phyloP scores from a whole-genome alignment of 2,797 vertebrate genomes.

The Ctenochaetus hawaiiensis region DNA sequence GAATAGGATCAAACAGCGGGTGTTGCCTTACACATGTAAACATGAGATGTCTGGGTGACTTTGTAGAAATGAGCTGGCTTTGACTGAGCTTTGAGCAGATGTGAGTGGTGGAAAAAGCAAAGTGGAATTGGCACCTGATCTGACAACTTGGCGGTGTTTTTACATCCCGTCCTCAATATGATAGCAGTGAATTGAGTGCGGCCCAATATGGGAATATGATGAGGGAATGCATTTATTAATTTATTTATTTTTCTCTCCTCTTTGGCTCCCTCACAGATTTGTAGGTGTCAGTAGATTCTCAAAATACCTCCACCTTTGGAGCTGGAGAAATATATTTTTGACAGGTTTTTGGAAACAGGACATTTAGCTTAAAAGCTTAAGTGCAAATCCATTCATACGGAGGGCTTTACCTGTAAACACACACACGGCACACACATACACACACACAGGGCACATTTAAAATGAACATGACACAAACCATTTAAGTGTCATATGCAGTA shows the following conservation, averaged over 20 bases:
- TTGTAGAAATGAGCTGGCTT: slow-evolving; percentile 64
- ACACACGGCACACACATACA: slow-evolving; percentile 1
- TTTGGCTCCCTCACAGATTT: slow-evolving; percentile 39
- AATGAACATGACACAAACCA: slow-evolving; percentile 55
- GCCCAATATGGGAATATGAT: slow-evolving; percentile 64
- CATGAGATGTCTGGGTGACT: slow-evolving; percentile 65
- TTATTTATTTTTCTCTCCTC: slow-evolving; percentile 1
- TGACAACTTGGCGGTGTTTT: slow-evolving; percentile 72
- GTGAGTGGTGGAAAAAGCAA: slow-evolving; percentile 70
- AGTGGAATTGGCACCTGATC: slow-evolving; percentile 73
- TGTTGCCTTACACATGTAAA: slow-evolving; percentile 60
- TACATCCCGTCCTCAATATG: slow-evolving; percentile 57
- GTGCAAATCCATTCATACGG: not conserved
- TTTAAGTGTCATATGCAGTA: slow-evolving; percentile 44
- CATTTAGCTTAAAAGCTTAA: not conserved
- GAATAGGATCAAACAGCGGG: slow-evolving; percentile 48
- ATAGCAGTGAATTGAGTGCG: slow-evolving; percentile 53
- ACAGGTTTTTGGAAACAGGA: slow-evolving; percentile 33
- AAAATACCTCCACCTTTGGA: slow-evolving; percentile 38
- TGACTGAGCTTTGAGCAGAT: slow-evolving; percentile 64
- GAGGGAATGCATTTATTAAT: slow-evolving; percentile 49
- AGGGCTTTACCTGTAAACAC: not conserved
- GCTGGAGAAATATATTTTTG: slow-evolving; percentile 21
- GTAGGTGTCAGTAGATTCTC: slow-evolving; percentile 44
- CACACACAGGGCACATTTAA: slow-evolving; percentile 15